Base-by-base conservation (phyloP, 2,797 vertebrate genomes). In the Graptemys geographica region DNA sequence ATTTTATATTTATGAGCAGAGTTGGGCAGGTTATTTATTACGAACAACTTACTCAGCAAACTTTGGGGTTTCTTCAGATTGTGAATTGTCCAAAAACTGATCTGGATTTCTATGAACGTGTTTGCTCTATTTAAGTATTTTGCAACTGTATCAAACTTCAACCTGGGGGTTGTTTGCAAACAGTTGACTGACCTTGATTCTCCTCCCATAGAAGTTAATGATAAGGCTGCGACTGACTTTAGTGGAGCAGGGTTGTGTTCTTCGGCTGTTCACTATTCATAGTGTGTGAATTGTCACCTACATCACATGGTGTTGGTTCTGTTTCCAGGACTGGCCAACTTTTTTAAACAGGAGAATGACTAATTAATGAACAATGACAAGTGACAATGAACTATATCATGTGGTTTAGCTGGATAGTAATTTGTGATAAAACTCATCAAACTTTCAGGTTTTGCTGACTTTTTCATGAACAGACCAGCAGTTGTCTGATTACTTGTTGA, bases 31-130 rank as follows among this genome's bases (percentile, higher is more conserved):
- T 72, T 72, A 72, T 72, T 72, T 72, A 25, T 15, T 13, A 44
- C n/a, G 4, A 91, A 69, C 82, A 69, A 80, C 74, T 86, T 83
- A 93, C 76, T 28, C 37, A 84, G 79, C 5, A 83, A 6, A 28
- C 4, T 88, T 84, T 47, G 59, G 19, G 87, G 86, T 84, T 89
- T 90, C 65, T 86, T 94, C 81, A 85, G 81, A 86, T 11, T 87
- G 12, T 47, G 83, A n/a, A 44, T 88, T 94, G 33, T 69, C 89
- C 90, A 51, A 44, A 93, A 87, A 92, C 44, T 49, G 83, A 55
- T 82, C 18, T 89, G 55, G n/a, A 94, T 65, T 86, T 90, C 18
- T 84, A 10, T 74, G 37, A 47, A 27, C 11, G 12, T 53, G 11
- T 1, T 0, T 15, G 0, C 33, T 69, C n/a, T 91, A 85, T 1